Percentiles rank a stretch among this genome's conserved stretches.
Evolutionary conservation across 2,113 vertebrate genomes (phyloP).

Genomic region (Sitta europaea): DNA sequence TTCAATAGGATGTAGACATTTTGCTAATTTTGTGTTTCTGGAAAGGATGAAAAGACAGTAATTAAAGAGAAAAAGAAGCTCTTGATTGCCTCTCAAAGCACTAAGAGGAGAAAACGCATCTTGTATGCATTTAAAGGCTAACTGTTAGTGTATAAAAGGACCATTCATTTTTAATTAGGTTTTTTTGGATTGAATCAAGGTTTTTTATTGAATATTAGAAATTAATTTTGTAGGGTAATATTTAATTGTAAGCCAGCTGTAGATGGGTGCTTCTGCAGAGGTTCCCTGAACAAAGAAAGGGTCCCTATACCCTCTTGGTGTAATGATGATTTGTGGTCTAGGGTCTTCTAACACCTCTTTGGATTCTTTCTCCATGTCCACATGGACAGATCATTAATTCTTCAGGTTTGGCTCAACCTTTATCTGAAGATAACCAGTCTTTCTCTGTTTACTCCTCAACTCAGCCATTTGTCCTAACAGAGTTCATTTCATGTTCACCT

Average conservation of each 20-base stretch:
- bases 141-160: background rate
- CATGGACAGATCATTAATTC: background rate
- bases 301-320: too few relatives aligned
- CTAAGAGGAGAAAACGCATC: background rate
- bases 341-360: background rate
- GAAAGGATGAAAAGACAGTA: slow-evolving; percentile 1
- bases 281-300: background rate
- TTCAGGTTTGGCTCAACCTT: background rate
- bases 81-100: background rate
- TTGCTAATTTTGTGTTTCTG: background rate
- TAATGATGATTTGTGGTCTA: background rate
- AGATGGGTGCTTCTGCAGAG: background rate
- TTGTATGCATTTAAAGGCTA: background rate
- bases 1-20: background rate
- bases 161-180: background rate
- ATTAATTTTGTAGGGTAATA: background rate
- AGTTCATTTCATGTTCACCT: background rate
- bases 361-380: background rate
- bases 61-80: slow-evolving; percentile 22
- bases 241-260: background rate
- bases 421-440: background rate
- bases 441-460: background rate
- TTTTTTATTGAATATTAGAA: background rate
- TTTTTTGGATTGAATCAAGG: background rate
- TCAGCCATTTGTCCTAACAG: background rate